phyloP scores from a whole-genome alignment of 92 coral and sea anemone genomes.

The Epizoanthus stellaris region DNA sequence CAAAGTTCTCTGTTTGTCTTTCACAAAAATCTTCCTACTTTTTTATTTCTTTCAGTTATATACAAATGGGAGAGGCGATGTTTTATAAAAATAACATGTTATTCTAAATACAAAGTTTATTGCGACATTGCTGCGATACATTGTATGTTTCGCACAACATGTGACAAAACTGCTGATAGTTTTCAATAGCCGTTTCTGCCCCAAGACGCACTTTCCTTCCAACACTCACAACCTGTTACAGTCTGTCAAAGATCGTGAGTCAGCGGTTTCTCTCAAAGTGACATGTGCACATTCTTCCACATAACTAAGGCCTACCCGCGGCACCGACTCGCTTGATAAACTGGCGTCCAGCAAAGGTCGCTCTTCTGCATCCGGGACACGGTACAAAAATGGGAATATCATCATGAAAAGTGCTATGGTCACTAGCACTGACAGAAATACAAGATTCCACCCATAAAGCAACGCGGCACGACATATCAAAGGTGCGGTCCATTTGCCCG shows the following conservation, averaged over 20 bases:
- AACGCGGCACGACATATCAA: conserved; percentile 1
- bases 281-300: conserved; percentile 18
- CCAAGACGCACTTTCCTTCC: not conserved
- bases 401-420: not conserved
- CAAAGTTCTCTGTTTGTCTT: no score
- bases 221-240: not conserved
- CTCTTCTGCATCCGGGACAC: not conserved
- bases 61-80: no score
- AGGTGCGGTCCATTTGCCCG: conserved; percentile 14
- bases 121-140: no score
- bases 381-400: not conserved
- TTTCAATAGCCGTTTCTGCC: no score
- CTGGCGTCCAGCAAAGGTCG: not conserved
- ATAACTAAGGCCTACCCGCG: not conserved
- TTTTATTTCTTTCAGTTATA: no score
- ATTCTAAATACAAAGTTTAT: no score
- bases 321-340: conserved; percentile 5
- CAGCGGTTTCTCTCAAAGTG: conserved; percentile 1
- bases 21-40: no score
- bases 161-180: no score
- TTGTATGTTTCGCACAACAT: no score
- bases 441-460: conserved; percentile 3
- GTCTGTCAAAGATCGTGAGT: not conserved
- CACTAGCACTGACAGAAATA: not conserved
- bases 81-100: no score